These are phyloP conservation scores for Scomber japonicus DNA, from an alignment of 2,113 vertebrate species.

Conservation along the genomic window DNA sequence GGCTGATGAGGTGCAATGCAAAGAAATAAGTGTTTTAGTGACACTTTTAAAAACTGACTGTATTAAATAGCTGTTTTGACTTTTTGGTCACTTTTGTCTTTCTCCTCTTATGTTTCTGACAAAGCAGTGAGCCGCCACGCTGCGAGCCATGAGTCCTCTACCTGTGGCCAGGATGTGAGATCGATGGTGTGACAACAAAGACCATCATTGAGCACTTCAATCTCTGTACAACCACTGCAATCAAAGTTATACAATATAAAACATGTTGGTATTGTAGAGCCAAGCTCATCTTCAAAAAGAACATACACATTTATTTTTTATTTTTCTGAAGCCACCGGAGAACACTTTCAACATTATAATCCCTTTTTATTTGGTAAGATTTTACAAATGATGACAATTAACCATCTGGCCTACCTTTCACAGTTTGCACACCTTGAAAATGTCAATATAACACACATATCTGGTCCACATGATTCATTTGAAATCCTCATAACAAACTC, in stretches of 20 bases:
- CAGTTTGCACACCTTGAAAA: conserved; percentile 33
- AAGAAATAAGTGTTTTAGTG: background rate
- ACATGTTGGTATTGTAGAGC: background rate
- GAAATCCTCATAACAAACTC: conserved; percentile 45
- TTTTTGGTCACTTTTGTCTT: background rate
- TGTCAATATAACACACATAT: conserved; percentile 14
- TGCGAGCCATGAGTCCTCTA: conserved; percentile 44
- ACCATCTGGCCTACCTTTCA: conserved; percentile 19
- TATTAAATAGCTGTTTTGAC: background rate
- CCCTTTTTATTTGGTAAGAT: background rate
- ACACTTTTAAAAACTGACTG: background rate
- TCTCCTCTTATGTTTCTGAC: conserved; percentile 48
- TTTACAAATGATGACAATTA: conserved; percentile 25
- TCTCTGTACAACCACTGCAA: conserved; percentile 26
- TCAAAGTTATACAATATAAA: conserved; percentile 20
- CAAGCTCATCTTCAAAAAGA: conserved; percentile 7
- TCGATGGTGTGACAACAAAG: conserved; percentile 58
- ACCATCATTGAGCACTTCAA: conserved; percentile 18
- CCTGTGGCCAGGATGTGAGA: conserved; percentile 67
- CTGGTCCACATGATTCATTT: conserved; percentile 52
- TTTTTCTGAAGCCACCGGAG: conserved; percentile 6
- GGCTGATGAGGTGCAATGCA: background rate
- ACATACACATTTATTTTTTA: conserved; percentile 11
- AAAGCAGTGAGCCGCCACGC: conserved; percentile 47
- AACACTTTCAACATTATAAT: conserved; percentile 1